Base-by-base conservation (phyloP, 1,140 invertebrate species). In the Cecropterus lyciades region DNA sequence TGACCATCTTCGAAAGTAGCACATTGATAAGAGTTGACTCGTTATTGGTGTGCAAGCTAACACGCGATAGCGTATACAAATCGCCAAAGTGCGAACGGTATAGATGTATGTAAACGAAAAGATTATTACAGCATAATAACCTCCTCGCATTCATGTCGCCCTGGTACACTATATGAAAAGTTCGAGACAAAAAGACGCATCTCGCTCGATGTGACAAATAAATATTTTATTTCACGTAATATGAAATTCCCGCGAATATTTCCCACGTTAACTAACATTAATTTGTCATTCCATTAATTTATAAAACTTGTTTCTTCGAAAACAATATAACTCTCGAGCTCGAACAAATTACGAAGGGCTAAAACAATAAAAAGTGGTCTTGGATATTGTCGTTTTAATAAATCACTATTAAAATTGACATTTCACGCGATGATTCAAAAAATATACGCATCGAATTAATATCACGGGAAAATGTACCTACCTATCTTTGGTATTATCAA, bases 331-430 rank as follows among this genome's bases (percentile, higher is more conserved):
- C 53, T 42, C 16, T n/a, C n/a, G n/a, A 42, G 33, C 37, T 56
- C 51, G 27, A 69, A 65, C 60, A 49, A 69, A 70, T 70, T 64
- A 70, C 48, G 37, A 27, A 65, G 53, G 13, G 27, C 56, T 65
- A 49, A 65, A 69, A 69, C 55, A 70, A 70, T 60, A 48, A 68
- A 65, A 65, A 69, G 48, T 48, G 56, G 59, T 51, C 33, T 33
- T 37, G 15, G 27, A 45, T 67, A 68, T 55, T 57, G 67, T 70
- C 70, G 66, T 75, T 72, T 66, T 77, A 81, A 87, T 86, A 85
- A 86, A 89, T 89, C 85, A 83, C 77, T 79, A 80, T 83, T 80
- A 82, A 85, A 87, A 87, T 83, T 87, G 81, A 85, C 82, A 85
- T 80, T 88, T 87, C 85, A 88, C 85, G 76, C 84, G 79, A 80